Conservation (phyloP, 1,140 invertebrate species). For the Papilio dardanus region DNA sequence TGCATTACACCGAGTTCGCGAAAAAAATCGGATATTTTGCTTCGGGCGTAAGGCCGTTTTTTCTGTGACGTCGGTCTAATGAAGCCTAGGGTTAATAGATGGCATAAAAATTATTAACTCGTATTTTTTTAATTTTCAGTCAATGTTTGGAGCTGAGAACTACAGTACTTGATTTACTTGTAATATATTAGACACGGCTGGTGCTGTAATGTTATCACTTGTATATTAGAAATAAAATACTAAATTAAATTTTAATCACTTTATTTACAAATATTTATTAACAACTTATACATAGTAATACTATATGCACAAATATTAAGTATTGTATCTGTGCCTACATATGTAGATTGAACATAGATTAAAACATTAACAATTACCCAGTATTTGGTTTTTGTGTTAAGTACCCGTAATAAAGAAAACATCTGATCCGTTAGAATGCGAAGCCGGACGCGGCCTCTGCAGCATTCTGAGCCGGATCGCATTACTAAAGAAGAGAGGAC, state of each 20-base stretch:
- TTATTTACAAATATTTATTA: slow-evolving; percentile 65
- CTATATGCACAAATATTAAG: slow-evolving; percentile 61
- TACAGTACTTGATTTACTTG: slow-evolving; percentile 60
- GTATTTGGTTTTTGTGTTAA: slow-evolving; percentile 62
- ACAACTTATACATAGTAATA: slow-evolving; percentile 64
- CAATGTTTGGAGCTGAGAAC: slow-evolving; percentile 78
- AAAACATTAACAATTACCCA: slow-evolving; percentile 42
- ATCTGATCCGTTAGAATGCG: slow-evolving; percentile 16
- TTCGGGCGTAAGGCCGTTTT: too few species aligned
- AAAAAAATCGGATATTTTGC: too few species aligned
- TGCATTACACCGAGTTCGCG: too few species aligned
- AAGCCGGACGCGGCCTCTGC: not conserved
- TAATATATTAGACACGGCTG: slow-evolving; percentile 36
- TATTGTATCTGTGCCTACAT: slow-evolving; percentile 63
- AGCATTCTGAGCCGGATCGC: not conserved
- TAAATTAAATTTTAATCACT: slow-evolving; percentile 49
- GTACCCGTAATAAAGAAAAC: slow-evolving; percentile 59
- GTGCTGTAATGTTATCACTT: slow-evolving; percentile 11
- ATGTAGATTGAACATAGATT: slow-evolving; percentile 50
- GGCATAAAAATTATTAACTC: slow-evolving; percentile 42
- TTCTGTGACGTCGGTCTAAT: too few species aligned
- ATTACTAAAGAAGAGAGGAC: slow-evolving; percentile 16
- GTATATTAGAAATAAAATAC: slow-evolving; percentile 54
- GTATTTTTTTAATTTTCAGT: slow-evolving; percentile 71
- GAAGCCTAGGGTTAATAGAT: slow-evolving; percentile 38